These are phyloP conservation scores for Ictidomys tridecemlineatus DNA, from an alignment of 2,113 vertebrate genomes.

Conservation along the genomic window DNA sequence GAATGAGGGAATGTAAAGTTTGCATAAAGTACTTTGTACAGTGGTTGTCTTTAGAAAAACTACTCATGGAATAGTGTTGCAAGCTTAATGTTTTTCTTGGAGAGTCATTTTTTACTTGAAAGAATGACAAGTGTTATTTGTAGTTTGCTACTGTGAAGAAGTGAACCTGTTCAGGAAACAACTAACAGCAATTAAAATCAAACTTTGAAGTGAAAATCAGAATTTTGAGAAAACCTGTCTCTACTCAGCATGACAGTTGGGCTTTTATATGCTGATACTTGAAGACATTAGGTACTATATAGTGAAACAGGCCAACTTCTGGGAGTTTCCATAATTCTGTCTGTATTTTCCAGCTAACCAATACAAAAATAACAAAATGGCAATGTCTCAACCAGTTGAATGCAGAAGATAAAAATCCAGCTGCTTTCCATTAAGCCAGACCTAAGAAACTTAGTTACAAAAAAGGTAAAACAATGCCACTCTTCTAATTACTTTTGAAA, in stretches of 20 bases:
- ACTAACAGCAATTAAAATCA: conserved; percentile 17
- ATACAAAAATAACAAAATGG: background rate
- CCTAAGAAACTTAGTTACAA: background rate
- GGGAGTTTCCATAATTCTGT: background rate
- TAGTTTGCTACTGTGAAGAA: background rate
- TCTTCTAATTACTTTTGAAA: background rate
- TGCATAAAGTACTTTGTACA: background rate
- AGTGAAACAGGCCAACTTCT: background rate
- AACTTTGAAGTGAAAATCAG: conserved; percentile 14
- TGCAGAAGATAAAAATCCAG: background rate
- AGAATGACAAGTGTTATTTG: background rate
- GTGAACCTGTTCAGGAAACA: background rate
- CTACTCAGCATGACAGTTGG: background rate
- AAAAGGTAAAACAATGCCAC: background rate
- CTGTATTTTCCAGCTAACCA: background rate
- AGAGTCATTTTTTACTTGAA: background rate
- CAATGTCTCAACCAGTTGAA: background rate
- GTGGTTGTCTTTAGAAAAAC: background rate
- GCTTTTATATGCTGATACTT: background rate
- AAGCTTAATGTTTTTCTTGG: background rate
- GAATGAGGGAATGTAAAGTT: background rate
- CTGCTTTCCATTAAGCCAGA: background rate
- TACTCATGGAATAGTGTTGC: background rate
- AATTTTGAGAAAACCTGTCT: background rate
- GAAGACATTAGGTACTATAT: background rate